A percentile compares a stretch with the other conserved stretches of the same genome.
Conservation (phyloP, 2,113 vertebrate species). For the Oreochromis tanganicae region DNA sequence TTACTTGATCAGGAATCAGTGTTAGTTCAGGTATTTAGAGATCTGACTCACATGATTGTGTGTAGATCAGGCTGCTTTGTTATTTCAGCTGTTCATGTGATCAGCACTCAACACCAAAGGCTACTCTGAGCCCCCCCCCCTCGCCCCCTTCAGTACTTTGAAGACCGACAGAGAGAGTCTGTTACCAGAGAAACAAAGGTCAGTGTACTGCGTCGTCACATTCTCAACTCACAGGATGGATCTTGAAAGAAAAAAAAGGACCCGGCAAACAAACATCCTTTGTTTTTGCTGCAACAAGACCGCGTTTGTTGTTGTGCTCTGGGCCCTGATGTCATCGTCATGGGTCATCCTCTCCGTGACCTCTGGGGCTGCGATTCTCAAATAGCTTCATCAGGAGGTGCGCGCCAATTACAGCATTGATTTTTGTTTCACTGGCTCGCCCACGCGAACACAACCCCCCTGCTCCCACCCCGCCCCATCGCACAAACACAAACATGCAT, state of each 20-base stretch:
- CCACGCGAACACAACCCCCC: background rate
- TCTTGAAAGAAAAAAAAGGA: conserved; percentile 28
- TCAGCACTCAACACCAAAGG: conserved; percentile 45
- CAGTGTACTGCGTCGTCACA: conserved; percentile 60
- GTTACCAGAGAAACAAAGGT: conserved; percentile 66
- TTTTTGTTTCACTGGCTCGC: background rate
- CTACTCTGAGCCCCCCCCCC: background rate
- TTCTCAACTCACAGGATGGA: conserved; percentile 56
- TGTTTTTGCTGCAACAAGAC: conserved; percentile 62
- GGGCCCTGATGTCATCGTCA: conserved; percentile 55
- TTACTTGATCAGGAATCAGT: background rate
- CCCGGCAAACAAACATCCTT: conserved; percentile 51
- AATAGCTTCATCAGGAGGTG: conserved; percentile 27
- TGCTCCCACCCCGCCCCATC: background rate
- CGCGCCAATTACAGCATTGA: background rate
- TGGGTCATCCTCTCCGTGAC: conserved; percentile 42
- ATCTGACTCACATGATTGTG: conserved; percentile 26
- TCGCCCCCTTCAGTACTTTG: background rate
- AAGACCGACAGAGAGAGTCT: conserved; percentile 54
- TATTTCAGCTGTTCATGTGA: conserved; percentile 64
- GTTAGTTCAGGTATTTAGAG: background rate
- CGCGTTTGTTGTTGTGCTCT: conserved; percentile 48
- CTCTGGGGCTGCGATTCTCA: background rate
- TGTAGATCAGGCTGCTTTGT: conserved; percentile 47
- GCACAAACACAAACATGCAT: conserved; percentile 1